phyloP scores from a whole-genome alignment of 2,797 vertebrate genomes.

The Telmatherina bonti region DNA sequence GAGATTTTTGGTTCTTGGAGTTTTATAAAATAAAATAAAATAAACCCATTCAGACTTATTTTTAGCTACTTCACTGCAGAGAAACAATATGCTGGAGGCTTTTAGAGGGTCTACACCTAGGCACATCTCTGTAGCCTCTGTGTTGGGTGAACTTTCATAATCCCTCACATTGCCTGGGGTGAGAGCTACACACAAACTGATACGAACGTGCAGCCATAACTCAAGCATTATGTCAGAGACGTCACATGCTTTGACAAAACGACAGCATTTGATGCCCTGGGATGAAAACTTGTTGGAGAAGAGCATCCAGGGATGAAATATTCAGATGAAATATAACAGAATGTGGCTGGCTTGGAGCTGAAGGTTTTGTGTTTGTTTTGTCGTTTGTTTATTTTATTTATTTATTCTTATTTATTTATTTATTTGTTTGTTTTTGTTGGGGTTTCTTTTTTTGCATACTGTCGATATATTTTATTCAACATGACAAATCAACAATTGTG shows the following conservation, averaged over 20 bases:
- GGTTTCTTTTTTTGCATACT: background rate
- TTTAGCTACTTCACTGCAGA: background rate
- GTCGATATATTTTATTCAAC: background rate
- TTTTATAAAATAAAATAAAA: background rate
- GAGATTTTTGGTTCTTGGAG: background rate
- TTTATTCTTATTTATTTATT: background rate
- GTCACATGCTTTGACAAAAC: background rate
- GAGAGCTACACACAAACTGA: background rate
- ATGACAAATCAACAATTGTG: background rate
- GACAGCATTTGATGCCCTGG: background rate
- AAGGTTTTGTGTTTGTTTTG: background rate
- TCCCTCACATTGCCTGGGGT: background rate
- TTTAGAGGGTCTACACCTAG: background rate
- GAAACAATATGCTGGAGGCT: background rate
- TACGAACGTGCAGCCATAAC: conserved; percentile 1
- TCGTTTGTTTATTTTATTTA: background rate
- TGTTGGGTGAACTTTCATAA: background rate
- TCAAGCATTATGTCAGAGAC: background rate
- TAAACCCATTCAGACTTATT: background rate
- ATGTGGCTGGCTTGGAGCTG: background rate
- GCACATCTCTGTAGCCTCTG: background rate
- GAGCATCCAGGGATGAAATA: background rate
- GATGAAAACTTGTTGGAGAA: background rate
- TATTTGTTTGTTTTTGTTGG: too few relatives aligned
- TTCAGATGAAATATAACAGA: too few relatives aligned